Evolutionary conservation across 1,140 invertebrate species (phyloP).

Genomic region (Berghia stephanieae): DNA sequence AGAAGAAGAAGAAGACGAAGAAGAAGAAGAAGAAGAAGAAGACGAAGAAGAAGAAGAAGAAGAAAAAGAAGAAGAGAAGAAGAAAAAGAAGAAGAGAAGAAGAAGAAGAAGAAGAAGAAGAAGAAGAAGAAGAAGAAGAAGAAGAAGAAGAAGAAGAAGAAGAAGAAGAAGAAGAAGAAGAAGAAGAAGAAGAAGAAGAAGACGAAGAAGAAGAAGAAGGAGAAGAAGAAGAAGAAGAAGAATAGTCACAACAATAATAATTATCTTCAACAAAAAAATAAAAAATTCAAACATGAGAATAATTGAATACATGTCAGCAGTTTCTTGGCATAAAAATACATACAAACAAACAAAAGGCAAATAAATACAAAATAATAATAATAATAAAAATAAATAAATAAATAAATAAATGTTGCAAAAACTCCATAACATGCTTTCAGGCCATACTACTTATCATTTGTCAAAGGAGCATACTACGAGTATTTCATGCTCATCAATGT

Average conservation of each 20-base stretch:
- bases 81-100: background rate
- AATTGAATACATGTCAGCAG: background rate
- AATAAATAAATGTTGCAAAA: no score
- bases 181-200: background rate
- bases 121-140: background rate
- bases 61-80: no score
- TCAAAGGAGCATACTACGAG: no score
- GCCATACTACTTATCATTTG: no score
- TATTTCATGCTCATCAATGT: no score
- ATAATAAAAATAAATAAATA: no score
- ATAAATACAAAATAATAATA: no score
- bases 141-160: background rate
- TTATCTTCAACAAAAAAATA: background rate
- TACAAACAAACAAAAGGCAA: no score
- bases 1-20: background rate
- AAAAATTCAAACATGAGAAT: background rate
- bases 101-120: background rate
- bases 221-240: constrained; percentile 1
- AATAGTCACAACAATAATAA: background rate
- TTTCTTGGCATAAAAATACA: no score
- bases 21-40: background rate
- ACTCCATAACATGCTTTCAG: no score
- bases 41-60: background rate
- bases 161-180: background rate
- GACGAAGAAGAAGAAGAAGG: background rate